These are phyloP conservation scores for Morpho helenor DNA, from an alignment of 2,888 invertebrate genomes.

Conservation along the genomic window DNA sequence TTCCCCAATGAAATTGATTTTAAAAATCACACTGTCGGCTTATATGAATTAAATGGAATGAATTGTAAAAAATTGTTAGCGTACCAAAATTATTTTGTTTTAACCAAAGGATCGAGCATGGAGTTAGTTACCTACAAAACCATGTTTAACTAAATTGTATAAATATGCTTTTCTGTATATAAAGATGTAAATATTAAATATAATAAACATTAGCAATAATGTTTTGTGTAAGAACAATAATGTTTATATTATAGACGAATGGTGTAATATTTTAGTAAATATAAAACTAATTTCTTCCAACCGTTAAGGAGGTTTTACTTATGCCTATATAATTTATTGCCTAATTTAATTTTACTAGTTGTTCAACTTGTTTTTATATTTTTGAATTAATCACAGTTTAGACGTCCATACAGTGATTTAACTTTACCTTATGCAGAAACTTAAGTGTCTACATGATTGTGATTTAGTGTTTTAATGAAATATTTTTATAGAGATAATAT, in stretches of 20 bases:
- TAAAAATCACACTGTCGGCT: slow-evolving; percentile 6
- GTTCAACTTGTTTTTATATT: neutral
- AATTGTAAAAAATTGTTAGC: slow-evolving; percentile 19
- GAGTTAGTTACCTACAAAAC: slow-evolving; percentile 43
- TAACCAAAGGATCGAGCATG: slow-evolving; percentile 43
- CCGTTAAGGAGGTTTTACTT: slow-evolving; percentile 4
- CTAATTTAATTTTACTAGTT: neutral
- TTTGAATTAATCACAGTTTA: neutral
- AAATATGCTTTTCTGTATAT: slow-evolving; percentile 26
- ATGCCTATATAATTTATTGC: slow-evolving; percentile 6
- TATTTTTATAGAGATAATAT: too few relatives aligned
- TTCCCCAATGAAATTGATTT: slow-evolving; percentile 3
- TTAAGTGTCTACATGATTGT: too few relatives aligned
- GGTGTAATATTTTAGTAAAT: slow-evolving; percentile 7
- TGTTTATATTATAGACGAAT: too few relatives aligned
- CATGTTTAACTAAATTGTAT: slow-evolving; percentile 30
- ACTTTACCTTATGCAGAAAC: too few relatives aligned
- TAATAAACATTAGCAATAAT: slow-evolving; percentile 18
- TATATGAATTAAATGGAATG: slow-evolving; percentile 6
- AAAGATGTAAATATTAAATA: slow-evolving; percentile 38
- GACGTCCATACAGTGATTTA: neutral
- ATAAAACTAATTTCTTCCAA: slow-evolving; percentile 11
- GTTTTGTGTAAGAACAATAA: neutral
- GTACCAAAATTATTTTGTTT: slow-evolving; percentile 41
- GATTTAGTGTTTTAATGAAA: too few relatives aligned